Conservation (phyloP, 35 echinoderm and acorn worm genomes). For the Lytechinus pictus region DNA sequence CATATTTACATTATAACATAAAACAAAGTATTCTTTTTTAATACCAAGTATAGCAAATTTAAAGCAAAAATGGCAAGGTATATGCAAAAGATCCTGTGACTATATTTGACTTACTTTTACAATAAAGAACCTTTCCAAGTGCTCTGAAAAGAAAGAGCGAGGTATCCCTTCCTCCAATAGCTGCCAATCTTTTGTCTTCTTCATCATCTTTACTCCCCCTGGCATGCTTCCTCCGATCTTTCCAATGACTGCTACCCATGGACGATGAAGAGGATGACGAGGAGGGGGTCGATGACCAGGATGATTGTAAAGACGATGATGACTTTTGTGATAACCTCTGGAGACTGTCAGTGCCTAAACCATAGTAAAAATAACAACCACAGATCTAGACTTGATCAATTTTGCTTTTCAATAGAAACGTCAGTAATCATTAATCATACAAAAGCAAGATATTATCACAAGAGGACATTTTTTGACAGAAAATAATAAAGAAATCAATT, state of each 20-base stretch:
- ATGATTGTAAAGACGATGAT: not conserved
- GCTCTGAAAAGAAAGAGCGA: slow-evolving; percentile 95
- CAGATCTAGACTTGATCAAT: not conserved
- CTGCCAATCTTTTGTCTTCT: slow-evolving; percentile 56
- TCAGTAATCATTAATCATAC: too few species aligned
- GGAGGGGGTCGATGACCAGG: not conserved
- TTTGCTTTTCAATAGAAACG: too few species aligned
- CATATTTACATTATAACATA: too few species aligned
- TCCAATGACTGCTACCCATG: slow-evolving; percentile 3
- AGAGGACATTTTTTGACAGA: too few species aligned
- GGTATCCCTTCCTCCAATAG: slow-evolving; percentile 90
- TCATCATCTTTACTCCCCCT: slow-evolving; percentile 23
- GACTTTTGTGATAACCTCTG: slow-evolving; percentile 15
- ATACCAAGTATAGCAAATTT: too few species aligned
- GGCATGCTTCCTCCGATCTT: slow-evolving; percentile 48
- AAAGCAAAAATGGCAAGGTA: too few species aligned
- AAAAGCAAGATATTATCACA: too few species aligned
- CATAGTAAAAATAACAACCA: not conserved
- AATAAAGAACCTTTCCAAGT: slow-evolving; percentile 93
- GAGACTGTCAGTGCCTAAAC: slow-evolving; percentile 16
- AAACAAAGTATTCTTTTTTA: too few species aligned
- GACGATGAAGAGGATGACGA: slow-evolving; percentile 42
- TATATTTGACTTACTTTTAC: slow-evolving; percentile 87
- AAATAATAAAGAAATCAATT: too few species aligned
- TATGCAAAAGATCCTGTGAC: too few species aligned